A percentile compares a stretch with the other conserved stretches of the same genome.
These are phyloP conservation scores for Lates japonicus DNA, from an alignment of 2,797 vertebrate species.

Conservation along the genomic window DNA sequence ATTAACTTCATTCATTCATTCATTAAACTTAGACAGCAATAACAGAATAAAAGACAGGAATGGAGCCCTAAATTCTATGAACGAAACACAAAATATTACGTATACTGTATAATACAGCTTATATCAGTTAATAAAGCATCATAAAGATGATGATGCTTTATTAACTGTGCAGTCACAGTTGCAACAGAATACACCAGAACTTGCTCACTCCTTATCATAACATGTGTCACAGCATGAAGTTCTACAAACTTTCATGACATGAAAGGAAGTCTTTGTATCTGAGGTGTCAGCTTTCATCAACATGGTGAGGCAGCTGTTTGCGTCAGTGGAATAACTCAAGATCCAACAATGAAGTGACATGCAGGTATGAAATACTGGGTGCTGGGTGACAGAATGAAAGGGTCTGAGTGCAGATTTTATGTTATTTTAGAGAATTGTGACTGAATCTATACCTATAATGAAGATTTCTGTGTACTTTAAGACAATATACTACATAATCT, in stretches of 20 bases:
- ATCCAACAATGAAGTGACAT: not conserved
- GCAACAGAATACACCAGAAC: not conserved
- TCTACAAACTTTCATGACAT: slow-evolving; percentile 13
- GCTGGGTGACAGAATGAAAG: not conserved
- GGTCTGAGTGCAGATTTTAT: not conserved
- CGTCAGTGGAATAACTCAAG: not conserved
- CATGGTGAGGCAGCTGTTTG: not conserved
- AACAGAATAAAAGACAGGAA: not conserved
- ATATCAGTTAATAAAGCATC: not conserved
- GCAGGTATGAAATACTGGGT: not conserved
- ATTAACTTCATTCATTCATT: not conserved
- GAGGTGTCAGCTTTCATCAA: slow-evolving; percentile 25
- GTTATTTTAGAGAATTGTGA: not conserved
- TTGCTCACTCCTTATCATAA: slow-evolving; percentile 17
- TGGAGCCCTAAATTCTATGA: not conserved
- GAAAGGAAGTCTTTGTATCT: slow-evolving; percentile 51
- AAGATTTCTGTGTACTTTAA: not conserved
- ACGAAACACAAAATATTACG: not conserved
- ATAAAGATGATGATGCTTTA: not conserved
- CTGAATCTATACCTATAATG: not conserved
- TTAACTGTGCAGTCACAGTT: not conserved
- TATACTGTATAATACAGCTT: not conserved
- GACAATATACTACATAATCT: not conserved
- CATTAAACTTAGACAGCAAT: not conserved
- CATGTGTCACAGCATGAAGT: slow-evolving; percentile 14